Evolutionary conservation across 2,113 vertebrate species (phyloP).

Genomic region (Labeo rohita): DNA sequence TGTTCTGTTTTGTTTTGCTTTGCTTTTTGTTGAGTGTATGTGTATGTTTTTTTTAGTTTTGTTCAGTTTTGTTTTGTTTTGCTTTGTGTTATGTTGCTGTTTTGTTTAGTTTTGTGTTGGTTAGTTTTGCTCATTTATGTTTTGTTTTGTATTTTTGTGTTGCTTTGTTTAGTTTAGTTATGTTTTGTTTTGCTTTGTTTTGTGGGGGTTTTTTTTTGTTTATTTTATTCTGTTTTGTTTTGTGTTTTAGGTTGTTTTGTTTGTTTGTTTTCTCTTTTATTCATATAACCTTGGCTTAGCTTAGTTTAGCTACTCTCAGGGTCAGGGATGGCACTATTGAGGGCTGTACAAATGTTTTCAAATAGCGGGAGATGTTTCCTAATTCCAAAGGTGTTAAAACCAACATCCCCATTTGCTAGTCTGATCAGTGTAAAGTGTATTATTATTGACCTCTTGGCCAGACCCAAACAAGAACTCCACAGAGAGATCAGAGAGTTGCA

Average conservation of each 20-base stretch:
- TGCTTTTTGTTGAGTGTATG: too few relatives aligned
- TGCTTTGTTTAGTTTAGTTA: too few relatives aligned
- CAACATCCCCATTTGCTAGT: neutral
- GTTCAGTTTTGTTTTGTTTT: too few relatives aligned
- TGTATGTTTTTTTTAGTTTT: too few relatives aligned
- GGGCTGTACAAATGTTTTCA: neutral
- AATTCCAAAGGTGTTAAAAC: neutral
- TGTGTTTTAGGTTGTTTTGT: too few relatives aligned
- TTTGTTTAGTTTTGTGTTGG: too few relatives aligned
- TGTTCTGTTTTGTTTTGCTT: too few relatives aligned
- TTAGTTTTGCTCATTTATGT: too few relatives aligned
- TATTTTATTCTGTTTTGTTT: too few relatives aligned
- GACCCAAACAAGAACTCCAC: neutral
- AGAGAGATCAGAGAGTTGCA: conserved; percentile 3
- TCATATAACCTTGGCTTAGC: neutral
- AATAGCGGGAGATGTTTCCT: neutral
- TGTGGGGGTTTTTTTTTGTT: too few relatives aligned
- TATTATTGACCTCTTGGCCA: neutral
- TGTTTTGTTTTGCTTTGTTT: too few relatives aligned
- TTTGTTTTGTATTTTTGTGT: neutral
- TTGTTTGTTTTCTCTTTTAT: neutral
- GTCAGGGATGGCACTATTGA: neutral
- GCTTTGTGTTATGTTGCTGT: too few relatives aligned
- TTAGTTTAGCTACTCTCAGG: neutral
- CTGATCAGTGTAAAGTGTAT: neutral